phyloP scores from a whole-genome alignment of 92 coral and sea anemone genomes.

The Ricordea florida region DNA sequence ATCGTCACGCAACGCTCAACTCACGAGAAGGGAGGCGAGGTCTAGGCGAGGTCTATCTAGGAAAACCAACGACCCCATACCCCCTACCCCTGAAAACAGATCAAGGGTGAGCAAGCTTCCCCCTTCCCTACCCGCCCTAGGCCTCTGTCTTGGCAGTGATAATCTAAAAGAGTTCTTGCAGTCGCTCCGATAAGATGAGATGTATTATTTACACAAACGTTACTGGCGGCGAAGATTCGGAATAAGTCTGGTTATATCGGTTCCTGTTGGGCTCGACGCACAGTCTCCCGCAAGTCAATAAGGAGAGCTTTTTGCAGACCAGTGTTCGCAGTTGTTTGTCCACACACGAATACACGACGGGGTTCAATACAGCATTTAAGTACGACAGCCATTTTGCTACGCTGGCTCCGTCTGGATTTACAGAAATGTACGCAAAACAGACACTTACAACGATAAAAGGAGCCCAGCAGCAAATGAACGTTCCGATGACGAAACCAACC shows the following conservation, averaged over 20 bases:
- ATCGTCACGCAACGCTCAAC: no score
- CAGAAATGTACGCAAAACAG: constrained; percentile 27
- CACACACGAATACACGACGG: constrained; percentile 80
- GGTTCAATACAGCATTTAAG: constrained; percentile 76
- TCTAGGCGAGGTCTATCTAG: no score
- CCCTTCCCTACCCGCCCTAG: no score
- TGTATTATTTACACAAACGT: no score
- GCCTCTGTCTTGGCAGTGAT: no score
- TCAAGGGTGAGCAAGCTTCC: no score
- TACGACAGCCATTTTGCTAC: constrained; percentile 85
- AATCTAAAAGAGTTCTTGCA: no score
- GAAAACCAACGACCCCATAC: no score
- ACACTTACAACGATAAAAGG: constrained; percentile 86
- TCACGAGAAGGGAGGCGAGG: no score
- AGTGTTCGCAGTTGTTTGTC: constrained; percentile 77
- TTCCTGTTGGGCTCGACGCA: not conserved
- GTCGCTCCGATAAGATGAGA: no score
- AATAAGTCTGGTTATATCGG: not conserved
- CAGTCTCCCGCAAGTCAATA: not conserved
- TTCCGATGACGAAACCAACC: constrained; percentile 86
- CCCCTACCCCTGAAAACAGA: no score
- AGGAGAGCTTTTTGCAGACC: constrained; percentile 29
- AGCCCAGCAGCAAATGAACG: constrained; percentile 83
- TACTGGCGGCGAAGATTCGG: not conserved
- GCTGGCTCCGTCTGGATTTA: constrained; percentile 51